Conservation (phyloP, 2,797 vertebrate species). For the Echeneis naucrates region DNA sequence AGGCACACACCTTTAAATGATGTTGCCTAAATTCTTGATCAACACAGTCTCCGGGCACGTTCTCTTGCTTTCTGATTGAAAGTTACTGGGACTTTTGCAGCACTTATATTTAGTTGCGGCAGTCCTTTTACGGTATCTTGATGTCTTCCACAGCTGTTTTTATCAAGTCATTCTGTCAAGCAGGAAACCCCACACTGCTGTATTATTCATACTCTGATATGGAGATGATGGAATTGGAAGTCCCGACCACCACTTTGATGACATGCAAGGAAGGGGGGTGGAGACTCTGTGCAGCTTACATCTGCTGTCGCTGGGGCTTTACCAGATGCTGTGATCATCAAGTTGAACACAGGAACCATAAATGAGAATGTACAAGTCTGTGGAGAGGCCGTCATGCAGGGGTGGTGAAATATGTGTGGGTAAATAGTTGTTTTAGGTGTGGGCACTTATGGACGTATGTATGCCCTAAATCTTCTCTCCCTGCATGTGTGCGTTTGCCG, state of each 20-base stretch:
- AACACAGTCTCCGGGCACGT: background rate
- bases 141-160: slow-evolving; percentile 75
- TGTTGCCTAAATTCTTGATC: background rate
- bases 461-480: slow-evolving; percentile 19
- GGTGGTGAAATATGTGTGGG: slow-evolving; percentile 27
- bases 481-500: background rate
- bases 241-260: slow-evolving; percentile 78
- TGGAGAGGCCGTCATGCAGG: background rate
- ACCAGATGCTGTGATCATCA: slow-evolving; percentile 66
- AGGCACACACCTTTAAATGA: background rate
- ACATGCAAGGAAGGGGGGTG: slow-evolving; percentile 70
- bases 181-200: slow-evolving; percentile 78
- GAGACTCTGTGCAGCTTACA: slow-evolving; percentile 59
- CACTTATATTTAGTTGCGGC: slow-evolving; percentile 67
- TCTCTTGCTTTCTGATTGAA: slow-evolving; percentile 19
- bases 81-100: slow-evolving; percentile 40
- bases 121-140: slow-evolving; percentile 50
- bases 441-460: slow-evolving; percentile 12
- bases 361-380: slow-evolving; percentile 46
- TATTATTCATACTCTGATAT: slow-evolving; percentile 80
- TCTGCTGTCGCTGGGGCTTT: slow-evolving; percentile 62
- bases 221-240: slow-evolving; percentile 76
- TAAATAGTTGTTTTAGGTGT: slow-evolving; percentile 10
- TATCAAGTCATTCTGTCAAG: slow-evolving; percentile 73
- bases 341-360: slow-evolving; percentile 44